phyloP scores from a whole-genome alignment of 2,797 vertebrate species.

The Diglossa cyanea region DNA sequence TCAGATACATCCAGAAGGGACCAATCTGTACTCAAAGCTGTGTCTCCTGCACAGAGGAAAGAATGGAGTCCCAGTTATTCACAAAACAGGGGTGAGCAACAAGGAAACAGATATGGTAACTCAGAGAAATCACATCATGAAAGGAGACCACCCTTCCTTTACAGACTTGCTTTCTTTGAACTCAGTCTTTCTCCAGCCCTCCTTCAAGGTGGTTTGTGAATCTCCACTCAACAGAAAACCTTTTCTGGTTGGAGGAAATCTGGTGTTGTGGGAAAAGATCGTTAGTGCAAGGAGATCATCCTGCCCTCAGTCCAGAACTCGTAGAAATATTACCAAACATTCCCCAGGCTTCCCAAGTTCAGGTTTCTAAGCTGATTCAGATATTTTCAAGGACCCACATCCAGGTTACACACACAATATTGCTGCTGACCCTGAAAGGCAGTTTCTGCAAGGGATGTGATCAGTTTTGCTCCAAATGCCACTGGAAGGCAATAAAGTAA shows the following conservation, averaged over 20 bases:
- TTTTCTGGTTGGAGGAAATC: background rate
- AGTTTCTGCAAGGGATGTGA: background rate
- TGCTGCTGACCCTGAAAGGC: background rate
- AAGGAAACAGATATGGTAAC: fast-evolving
- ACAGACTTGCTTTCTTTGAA: background rate
- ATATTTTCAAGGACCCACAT: background rate
- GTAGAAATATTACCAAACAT: background rate
- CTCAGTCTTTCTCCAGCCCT: background rate
- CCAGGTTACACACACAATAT: background rate
- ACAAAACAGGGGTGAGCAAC: background rate
- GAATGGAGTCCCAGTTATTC: background rate
- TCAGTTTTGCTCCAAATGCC: background rate
- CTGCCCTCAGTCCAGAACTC: background rate
- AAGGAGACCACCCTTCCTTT: background rate
- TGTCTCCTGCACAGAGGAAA: background rate
- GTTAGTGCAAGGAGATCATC: background rate
- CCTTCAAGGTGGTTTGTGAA: background rate
- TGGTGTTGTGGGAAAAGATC: fast-evolving
- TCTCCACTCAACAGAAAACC: background rate
- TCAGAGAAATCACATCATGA: too few species aligned
- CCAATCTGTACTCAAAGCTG: background rate
- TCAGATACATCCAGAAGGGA: background rate
- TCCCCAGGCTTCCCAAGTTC: background rate
- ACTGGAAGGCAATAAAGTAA: background rate
- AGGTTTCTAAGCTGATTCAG: background rate